Base-by-base conservation (phyloP, 2,113 vertebrate genomes). In the Corythoichthys haematopterus region DNA sequence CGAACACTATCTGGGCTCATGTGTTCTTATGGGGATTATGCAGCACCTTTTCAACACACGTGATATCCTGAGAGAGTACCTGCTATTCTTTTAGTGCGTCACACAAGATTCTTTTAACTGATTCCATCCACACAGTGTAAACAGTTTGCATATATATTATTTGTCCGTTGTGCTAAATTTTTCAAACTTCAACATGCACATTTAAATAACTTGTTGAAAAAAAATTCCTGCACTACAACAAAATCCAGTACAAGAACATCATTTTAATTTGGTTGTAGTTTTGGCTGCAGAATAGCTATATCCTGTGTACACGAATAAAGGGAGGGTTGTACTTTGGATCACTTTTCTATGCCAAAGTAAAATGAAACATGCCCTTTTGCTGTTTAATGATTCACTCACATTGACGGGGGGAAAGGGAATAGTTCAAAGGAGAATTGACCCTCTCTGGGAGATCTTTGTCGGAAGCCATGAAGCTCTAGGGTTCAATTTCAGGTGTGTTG, bases 41-140 rank as follows among this genome's bases (percentile, higher is more conserved):
- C 64, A 68, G n/a, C 64, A 1, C 43, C 56, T 76, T 90, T 91
- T 90, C 84, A 87, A 89, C 83, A 85, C 73, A 79, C 64, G 46
- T 16, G 28, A 14, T 53, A 72, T 84, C 86, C 84, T 82, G 38
- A 76, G 80, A 83, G 85, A 88, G 77, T 71, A 45, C 68, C 74
- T 77, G 76, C 79, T 75, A 70, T 61, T 64, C 70, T 55, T 11
- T 20, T 60, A 74, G 69, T 84, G 60, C 43, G 43, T 62, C 60
- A 62, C 43, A 36, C 33, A 57, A 36, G 55, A 36, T 35, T 57
- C 55, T 57, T 3, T 2, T 12, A 13, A 14, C 13, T 16, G 4
- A 40, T 58, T 37, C 56, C 47, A 50, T 50, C 13, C 11, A 14
- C 33, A 14, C 55, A 13, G 53, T 33, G 4, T 1, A 56, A 35